These are phyloP conservation scores for Pardosa pseudoannulata DNA, from an alignment of 2,888 invertebrate genomes.

Conservation along the genomic window DNA sequence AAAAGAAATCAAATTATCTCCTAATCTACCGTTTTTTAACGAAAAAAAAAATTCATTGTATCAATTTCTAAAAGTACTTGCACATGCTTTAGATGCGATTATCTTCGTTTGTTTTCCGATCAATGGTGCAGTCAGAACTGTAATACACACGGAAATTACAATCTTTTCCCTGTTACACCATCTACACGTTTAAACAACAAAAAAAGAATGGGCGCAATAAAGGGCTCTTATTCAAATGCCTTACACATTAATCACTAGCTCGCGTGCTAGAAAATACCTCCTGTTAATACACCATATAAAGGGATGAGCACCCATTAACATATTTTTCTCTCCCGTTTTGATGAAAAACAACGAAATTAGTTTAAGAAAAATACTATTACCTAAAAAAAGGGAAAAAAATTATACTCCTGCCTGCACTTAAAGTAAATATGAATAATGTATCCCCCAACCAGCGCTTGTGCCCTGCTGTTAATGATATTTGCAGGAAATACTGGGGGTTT, in stretches of 20 bases:
- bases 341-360: slow-evolving; percentile 55
- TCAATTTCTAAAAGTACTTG: background rate
- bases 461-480: slow-evolving; percentile 65
- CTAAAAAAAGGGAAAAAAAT: slow-evolving; percentile 18
- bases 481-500: slow-evolving; percentile 33
- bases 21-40: too few species aligned
- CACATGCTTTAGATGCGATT: background rate
- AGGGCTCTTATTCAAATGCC: background rate
- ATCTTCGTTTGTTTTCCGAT: background rate
- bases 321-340: slow-evolving; percentile 31
- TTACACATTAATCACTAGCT: slow-evolving; percentile 46
- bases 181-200: slow-evolving; percentile 12
- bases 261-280: slow-evolving; percentile 33
- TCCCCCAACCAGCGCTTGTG: slow-evolving; percentile 21
- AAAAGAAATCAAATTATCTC: too few species aligned
- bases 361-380: slow-evolving; percentile 56
- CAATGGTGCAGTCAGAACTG: slow-evolving; percentile 19
- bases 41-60: background rate
- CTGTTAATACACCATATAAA: slow-evolving; percentile 22
- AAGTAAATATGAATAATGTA: slow-evolving; percentile 69
- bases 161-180: background rate
- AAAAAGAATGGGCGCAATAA: too few species aligned
- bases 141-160: slow-evolving; percentile 42
- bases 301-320: slow-evolving; percentile 36
- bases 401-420: slow-evolving; percentile 12